Evolutionary conservation across 2,888 invertebrate species (phyloP).

Genomic region (Dasypogon diadema): DNA sequence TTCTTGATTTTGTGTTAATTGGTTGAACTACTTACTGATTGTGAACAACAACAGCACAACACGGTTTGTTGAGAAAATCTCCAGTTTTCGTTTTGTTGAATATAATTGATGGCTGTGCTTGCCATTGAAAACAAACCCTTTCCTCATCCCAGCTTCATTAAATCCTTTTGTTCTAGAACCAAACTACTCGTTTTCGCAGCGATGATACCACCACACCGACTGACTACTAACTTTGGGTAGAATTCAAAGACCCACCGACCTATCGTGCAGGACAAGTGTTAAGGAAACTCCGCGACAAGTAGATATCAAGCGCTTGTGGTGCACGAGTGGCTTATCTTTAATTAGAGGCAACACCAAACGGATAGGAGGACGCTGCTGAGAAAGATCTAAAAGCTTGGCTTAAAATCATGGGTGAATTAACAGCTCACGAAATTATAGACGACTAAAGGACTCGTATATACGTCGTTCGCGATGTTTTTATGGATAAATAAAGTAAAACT

Average conservation of each 20-base stretch:
- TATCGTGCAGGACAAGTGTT: neutral
- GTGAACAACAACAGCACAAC: neutral
- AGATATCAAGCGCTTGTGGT: constrained; percentile 23
- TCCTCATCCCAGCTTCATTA: neutral
- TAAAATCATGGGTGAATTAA: neutral
- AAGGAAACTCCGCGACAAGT: constrained; percentile 25
- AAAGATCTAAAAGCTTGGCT: neutral
- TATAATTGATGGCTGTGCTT: neutral
- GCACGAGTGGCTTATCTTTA: constrained; percentile 42
- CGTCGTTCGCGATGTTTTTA: neutral
- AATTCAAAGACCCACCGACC: constrained; percentile 35
- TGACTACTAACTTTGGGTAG: neutral
- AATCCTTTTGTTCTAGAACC: neutral
- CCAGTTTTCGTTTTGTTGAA: neutral
- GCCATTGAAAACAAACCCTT: neutral
- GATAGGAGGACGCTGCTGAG: neutral
- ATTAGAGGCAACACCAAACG: constrained; percentile 32
- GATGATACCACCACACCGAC: neutral
- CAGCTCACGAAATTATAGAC: neutral
- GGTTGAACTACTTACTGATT: neutral
- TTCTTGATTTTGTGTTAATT: neutral
- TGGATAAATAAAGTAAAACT: neutral
- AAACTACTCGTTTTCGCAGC: neutral
- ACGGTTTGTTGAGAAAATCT: neutral
- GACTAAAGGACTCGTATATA: neutral